Conservation (phyloP, 2,113 vertebrate genomes). For the Macrotus californicus region DNA sequence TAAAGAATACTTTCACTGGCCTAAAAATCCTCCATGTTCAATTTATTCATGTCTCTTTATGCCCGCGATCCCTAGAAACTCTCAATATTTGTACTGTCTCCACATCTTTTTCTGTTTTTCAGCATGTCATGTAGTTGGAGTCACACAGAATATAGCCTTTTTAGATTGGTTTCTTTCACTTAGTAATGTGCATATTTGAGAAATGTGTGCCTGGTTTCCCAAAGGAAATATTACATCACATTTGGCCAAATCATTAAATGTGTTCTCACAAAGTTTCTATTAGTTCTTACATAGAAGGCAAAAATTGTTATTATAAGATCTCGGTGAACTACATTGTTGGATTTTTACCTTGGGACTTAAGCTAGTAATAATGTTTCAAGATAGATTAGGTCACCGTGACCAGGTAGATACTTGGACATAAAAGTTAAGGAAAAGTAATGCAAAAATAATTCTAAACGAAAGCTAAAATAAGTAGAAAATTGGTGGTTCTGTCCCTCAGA, state of each 20-base stretch:
- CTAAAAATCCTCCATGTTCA: background rate
- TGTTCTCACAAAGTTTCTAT: background rate
- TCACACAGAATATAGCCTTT: background rate
- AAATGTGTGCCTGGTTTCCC: background rate
- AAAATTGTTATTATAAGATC: background rate
- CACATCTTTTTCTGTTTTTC: background rate
- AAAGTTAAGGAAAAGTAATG: background rate
- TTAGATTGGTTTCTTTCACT: background rate
- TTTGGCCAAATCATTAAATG: background rate
- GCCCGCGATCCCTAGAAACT: background rate
- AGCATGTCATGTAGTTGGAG: background rate
- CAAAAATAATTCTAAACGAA: conserved; percentile 12
- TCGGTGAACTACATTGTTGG: background rate
- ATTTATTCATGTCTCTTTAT: background rate
- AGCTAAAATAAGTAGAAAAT: background rate
- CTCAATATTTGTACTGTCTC: background rate
- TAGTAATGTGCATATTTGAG: background rate
- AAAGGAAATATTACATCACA: background rate
- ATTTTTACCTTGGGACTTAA: background rate
- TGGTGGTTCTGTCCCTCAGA: background rate
- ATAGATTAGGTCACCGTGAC: background rate
- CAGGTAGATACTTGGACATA: background rate
- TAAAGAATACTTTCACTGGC: background rate
- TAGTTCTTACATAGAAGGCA: background rate
- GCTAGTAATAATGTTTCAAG: background rate